These are phyloP conservation scores for Orthonychiurus folsomi DNA, from an alignment of 2,888 invertebrate genomes.

Conservation along the genomic window DNA sequence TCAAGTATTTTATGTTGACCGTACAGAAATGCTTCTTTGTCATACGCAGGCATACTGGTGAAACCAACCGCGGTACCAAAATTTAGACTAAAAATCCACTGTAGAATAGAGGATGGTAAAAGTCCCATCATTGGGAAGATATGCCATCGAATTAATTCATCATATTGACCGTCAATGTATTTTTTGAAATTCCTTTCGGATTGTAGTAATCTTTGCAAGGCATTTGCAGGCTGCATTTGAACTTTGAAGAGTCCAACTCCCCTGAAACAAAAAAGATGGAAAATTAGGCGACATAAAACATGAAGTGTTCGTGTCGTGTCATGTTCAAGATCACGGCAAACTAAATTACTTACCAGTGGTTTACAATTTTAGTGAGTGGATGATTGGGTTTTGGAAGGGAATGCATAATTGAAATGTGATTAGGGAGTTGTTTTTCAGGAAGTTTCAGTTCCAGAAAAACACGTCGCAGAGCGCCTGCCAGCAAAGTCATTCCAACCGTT, in stretches of 20 bases:
- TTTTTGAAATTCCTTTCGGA: constrained; percentile 29
- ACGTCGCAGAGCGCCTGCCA: constrained; percentile 32
- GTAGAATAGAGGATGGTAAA: constrained; percentile 24
- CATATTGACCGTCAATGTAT: constrained; percentile 28
- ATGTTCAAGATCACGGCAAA: too few relatives aligned
- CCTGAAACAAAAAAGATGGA: too few relatives aligned
- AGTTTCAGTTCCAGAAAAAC: constrained; percentile 14
- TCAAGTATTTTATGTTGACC: constrained; percentile 23
- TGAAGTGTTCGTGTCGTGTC: too few relatives aligned
- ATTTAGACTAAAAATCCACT: constrained; percentile 32
- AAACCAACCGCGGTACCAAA: constrained; percentile 37
- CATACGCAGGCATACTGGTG: constrained; percentile 33
- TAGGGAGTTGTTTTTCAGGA: constrained; percentile 18
- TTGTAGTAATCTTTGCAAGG: constrained; percentile 24
- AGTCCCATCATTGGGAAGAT: constrained; percentile 29
- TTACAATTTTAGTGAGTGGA: constrained; percentile 31
- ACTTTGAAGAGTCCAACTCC: constrained; percentile 37
- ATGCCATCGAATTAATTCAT: constrained; percentile 30
- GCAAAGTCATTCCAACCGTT: constrained; percentile 33
- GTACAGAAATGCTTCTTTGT: constrained; percentile 22
- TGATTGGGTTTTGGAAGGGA: constrained; percentile 34
- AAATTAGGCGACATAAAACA: too few relatives aligned
- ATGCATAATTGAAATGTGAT: constrained; percentile 33
- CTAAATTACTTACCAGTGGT: constrained; percentile 31
- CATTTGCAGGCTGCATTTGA: constrained; percentile 19